Percentiles rank a stretch among this genome's conserved stretches.
phyloP scores from a whole-genome alignment of 2,888 invertebrate species.

The Platycheirus albimanus region DNA sequence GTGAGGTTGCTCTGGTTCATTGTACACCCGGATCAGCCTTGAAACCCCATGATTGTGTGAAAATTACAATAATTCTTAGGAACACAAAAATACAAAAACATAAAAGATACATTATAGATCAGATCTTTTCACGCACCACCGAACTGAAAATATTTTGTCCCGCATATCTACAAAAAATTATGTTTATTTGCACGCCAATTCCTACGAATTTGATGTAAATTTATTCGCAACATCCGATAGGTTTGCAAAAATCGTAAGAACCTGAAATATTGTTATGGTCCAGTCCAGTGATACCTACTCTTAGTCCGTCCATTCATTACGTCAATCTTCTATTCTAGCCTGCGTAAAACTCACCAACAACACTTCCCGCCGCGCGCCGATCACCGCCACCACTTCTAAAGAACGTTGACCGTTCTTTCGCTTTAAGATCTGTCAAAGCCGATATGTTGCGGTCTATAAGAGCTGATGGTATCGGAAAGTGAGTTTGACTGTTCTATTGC shows the following conservation, averaged over 20 bases:
- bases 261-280: conserved; percentile 35
- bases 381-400: not conserved
- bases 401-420: not conserved
- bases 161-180: conserved; percentile 40
- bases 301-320: conserved; percentile 57
- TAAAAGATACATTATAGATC: conserved; percentile 35
- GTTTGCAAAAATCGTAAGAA: conserved; percentile 64
- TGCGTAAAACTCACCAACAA: not conserved
- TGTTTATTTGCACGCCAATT: conserved; percentile 52
- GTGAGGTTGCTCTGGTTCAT: conserved; percentile 49
- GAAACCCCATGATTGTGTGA: conserved; percentile 26
- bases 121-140: conserved; percentile 54
- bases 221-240: conserved; percentile 51
- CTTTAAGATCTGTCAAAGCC: not conserved
- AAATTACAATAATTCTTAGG: conserved; percentile 37
- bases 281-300: not conserved
- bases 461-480: conserved; percentile 35
- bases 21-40: conserved; percentile 63
- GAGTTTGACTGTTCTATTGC: conserved; percentile 55
- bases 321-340: not conserved
- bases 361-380: not conserved
- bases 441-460: no score
- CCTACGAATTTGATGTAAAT: conserved; percentile 42
- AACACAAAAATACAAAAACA: not conserved
- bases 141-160: conserved; percentile 48